Base-by-base conservation (phyloP, 2,113 vertebrate genomes). In the Lates calcarifer region DNA sequence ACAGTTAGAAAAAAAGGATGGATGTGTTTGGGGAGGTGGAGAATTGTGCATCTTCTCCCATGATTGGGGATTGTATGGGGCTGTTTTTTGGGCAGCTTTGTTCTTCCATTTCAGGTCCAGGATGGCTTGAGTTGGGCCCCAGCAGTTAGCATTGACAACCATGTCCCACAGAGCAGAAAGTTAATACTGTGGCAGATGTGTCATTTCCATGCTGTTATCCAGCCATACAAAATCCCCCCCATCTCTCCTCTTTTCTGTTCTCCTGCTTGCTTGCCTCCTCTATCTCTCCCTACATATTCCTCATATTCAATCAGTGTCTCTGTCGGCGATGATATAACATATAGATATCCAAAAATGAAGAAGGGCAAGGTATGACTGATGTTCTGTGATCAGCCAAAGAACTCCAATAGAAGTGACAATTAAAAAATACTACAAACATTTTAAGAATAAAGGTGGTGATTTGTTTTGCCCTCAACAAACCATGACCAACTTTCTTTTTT, bases 171-270 rank as follows among this genome's bases (percentile, higher is more conserved):
- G 96, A 97, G 96, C 96, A 95, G 96, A 96, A 97, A 97, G 96
- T 95, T 97, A 97, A 97, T 96, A 96, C 96, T 93, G 95, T 95
- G 95, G 96, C 97, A 98, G 97, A 98, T 98, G 97, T 96, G 96
- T 89, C 92, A 93, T 95, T 96, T 96, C 94, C 14, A 15, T 95
- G 95, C 96, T 95, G 95, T 96, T 97, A 96, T 94, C 93, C 93
- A 94, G 96, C 95, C 96, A 96, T 95, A 94, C 96, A 95, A 95
- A 94, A 95, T 94, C 93, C 95, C 95, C 90, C 94, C 95, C 37
- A 26, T 45, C 39, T 33, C 33, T 22, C 26, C 28, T 43, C 41
- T 1, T 12, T 41, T 13, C 12, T 33, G 10, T 45, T 56, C 56
- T 72, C 49, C 49, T 51, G 20, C 8, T n/a, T 47, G 53, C 41